Percentiles rank a stretch among this genome's conserved stretches.
phyloP scores from a whole-genome alignment of 2,113 vertebrate species.

The Equus przewalskii region DNA sequence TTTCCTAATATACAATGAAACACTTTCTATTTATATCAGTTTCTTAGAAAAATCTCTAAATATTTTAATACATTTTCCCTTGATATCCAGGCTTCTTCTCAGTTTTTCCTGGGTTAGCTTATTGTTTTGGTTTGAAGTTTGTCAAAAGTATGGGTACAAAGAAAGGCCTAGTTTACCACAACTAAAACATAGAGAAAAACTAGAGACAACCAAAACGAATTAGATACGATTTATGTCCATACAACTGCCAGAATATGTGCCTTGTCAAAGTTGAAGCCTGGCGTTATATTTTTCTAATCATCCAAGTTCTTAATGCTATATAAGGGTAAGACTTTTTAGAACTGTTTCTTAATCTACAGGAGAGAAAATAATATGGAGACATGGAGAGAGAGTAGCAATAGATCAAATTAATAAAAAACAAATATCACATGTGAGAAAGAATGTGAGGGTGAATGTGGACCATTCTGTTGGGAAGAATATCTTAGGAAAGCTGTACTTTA shows the following conservation, averaged over 20 bases:
- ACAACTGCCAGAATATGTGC: background rate
- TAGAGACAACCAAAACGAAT: background rate
- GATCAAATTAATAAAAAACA: background rate
- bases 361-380: background rate
- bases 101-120: background rate
- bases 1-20: background rate
- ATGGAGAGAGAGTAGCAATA: background rate
- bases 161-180: background rate
- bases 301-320: background rate
- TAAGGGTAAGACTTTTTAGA: background rate
- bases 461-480: background rate
- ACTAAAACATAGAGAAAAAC: background rate
- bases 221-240: background rate
- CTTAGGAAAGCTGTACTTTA: background rate
- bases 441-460: background rate
- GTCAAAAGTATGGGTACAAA: background rate
- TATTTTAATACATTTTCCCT: background rate
- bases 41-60: background rate
- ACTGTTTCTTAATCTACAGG: background rate
- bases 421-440: background rate
- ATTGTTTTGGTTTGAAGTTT: background rate
- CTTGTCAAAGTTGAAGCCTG: background rate
- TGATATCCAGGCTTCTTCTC: background rate
- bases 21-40: background rate
- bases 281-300: conserved; percentile 8